These are phyloP conservation scores for Ancistrus triradiatus DNA, from an alignment of 2,113 vertebrate species.

Conservation along the genomic window DNA sequence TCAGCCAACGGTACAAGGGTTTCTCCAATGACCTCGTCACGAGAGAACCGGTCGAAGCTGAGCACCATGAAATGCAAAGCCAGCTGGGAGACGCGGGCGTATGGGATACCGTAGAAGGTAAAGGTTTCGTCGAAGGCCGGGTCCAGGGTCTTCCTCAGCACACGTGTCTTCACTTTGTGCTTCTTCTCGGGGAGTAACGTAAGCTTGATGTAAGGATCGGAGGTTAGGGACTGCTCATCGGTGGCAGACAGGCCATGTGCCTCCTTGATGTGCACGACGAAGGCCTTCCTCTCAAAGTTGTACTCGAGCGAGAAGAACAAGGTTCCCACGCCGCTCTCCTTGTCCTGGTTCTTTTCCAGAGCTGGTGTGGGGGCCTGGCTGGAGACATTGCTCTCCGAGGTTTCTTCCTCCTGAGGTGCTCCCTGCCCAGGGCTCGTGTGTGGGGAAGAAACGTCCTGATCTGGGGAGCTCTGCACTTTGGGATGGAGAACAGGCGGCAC, in stretches of 20 bases:
- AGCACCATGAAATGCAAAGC: constrained; percentile 90
- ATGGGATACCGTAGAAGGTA: constrained; percentile 91
- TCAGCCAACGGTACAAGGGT: constrained; percentile 86
- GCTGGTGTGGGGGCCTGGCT: constrained; percentile 77
- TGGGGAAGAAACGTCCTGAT: constrained; percentile 74
- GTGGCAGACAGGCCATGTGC: constrained; percentile 88
- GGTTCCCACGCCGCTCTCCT: constrained; percentile 76
- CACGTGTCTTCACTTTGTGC: constrained; percentile 95
- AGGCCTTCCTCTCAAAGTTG: constrained; percentile 93
- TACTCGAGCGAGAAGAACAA: constrained; percentile 94
- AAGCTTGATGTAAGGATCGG: constrained; percentile 98
- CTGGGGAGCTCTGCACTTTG: constrained; percentile 80
- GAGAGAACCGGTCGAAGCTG: constrained; percentile 96
- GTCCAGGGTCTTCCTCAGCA: constrained; percentile 93
- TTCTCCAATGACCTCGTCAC: constrained; percentile 95
- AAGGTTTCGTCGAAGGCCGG: constrained; percentile 98
- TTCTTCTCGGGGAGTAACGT: constrained; percentile 96
- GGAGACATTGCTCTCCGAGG: constrained; percentile 81
- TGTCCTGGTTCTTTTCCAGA: constrained; percentile 60
- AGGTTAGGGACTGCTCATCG: constrained; percentile 95
- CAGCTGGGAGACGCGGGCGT: constrained; percentile 82
- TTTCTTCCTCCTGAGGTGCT: constrained; percentile 71
- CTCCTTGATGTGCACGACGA: constrained; percentile 95
- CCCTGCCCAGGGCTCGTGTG: constrained; percentile 69
- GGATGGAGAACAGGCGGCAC: constrained; percentile 65